Conservation (phyloP, 2,888 invertebrate genomes). For the Ischnura elegans region DNA sequence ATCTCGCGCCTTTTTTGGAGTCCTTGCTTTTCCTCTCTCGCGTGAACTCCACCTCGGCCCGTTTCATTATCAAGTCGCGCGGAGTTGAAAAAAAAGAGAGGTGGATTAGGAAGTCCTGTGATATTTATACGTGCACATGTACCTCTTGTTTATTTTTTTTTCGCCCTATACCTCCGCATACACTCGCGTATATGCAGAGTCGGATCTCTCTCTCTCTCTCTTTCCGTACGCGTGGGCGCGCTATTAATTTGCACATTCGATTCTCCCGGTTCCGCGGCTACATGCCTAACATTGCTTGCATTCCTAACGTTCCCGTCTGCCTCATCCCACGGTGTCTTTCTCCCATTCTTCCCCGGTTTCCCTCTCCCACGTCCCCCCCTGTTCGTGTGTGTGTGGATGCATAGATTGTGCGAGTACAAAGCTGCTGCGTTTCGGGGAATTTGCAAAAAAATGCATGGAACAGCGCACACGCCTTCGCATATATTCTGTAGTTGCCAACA, state of each 20-base stretch:
- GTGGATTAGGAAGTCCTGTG: not conserved
- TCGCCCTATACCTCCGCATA: not conserved
- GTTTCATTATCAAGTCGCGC: conserved; percentile 7
- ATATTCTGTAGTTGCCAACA: not conserved
- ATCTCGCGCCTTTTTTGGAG: not conserved
- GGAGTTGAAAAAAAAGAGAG: not conserved
- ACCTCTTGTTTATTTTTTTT: not conserved
- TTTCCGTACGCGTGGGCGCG: not conserved
- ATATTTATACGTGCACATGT: no score
- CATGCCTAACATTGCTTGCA: conserved; percentile 1
- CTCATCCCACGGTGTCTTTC: not conserved
- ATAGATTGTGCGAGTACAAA: not conserved
- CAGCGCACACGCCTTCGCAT: not conserved
- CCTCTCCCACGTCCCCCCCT: not conserved
- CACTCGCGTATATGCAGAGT: not conserved
- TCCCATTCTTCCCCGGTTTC: not conserved
- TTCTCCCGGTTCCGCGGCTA: not conserved
- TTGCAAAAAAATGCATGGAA: not conserved
- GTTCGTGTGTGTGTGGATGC: not conserved
- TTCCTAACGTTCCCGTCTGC: conserved; percentile 11
- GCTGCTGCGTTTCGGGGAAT: not conserved
- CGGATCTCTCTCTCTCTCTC: no score
- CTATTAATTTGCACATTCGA: conserved; percentile 35
- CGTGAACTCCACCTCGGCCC: not conserved
- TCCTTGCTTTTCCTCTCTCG: not conserved